These are phyloP conservation scores for Anabacerthia variegaticeps DNA, from an alignment of 2,797 vertebrate species.

Conservation along the genomic window DNA sequence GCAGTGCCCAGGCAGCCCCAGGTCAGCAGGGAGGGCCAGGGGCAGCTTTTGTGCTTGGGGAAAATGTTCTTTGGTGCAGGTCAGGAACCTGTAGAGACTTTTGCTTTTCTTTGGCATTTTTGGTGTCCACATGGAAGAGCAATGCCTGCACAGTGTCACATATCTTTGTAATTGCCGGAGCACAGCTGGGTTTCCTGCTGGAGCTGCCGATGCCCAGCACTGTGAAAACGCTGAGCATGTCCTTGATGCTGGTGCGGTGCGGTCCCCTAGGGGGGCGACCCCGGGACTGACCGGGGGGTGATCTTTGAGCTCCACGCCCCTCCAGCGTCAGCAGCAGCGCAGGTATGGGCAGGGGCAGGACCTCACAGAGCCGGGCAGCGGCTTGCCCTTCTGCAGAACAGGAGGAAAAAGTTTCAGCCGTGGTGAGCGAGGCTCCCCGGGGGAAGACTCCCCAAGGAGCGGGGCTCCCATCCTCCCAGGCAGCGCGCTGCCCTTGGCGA, in stretches of 20 bases:
- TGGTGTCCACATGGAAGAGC: not conserved
- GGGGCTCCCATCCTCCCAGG: not conserved
- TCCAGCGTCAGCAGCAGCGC: not conserved
- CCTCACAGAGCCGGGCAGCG: not conserved
- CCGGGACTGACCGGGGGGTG: not conserved
- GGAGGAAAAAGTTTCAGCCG: not conserved
- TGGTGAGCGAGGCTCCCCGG: not conserved
- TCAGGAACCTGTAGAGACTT: not conserved
- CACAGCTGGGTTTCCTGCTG: not conserved
- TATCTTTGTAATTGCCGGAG: rapidly evolving
- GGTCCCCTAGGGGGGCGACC: not conserved
- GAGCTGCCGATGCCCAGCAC: rapidly evolving
- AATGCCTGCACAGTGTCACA: not conserved
- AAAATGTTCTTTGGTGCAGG: not conserved
- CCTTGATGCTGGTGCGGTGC: rapidly evolving
- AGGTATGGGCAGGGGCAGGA: not conserved
- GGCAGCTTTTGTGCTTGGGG: not conserved
- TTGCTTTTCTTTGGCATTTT: not conserved
- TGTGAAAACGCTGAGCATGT: not conserved
- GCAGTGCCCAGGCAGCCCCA: rapidly evolving
- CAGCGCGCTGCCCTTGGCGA: not conserved
- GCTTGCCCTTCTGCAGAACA: not conserved
- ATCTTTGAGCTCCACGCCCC: not conserved
- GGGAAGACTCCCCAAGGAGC: not conserved
- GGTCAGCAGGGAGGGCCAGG: not conserved